Evolutionary conservation across 2,888 invertebrate genomes (phyloP).

Genomic region (Pediacus dermestoides): DNA sequence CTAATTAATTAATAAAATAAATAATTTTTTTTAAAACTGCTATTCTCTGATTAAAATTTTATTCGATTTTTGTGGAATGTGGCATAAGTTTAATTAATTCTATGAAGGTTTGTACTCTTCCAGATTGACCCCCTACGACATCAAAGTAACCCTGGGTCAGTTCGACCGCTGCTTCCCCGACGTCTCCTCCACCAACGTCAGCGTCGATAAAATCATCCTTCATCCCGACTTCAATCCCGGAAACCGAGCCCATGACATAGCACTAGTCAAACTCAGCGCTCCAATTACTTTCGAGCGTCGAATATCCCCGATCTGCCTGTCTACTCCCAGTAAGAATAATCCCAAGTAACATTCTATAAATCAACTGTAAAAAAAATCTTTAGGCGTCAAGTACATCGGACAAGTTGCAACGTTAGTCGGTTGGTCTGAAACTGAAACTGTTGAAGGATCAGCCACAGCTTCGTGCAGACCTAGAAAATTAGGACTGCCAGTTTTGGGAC

Average conservation of each 20-base stretch:
- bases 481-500: constrained; percentile 53
- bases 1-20: not conserved
- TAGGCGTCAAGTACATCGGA: constrained; percentile 50
- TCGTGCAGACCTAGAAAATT: constrained; percentile 54
- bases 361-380: constrained; percentile 23
- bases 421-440: constrained; percentile 44
- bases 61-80: too few species aligned
- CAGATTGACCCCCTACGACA: constrained; percentile 47
- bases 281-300: constrained; percentile 52
- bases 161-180: constrained; percentile 55
- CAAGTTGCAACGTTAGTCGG: constrained; percentile 53
- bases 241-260: constrained; percentile 57
- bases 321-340: constrained; percentile 52
- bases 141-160: constrained; percentile 56
- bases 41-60: constrained; percentile 3
- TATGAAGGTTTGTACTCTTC: too few species aligned
- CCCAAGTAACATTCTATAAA: not conserved
- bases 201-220: constrained; percentile 52
- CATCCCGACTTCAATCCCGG: constrained; percentile 56
- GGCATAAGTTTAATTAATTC: too few species aligned
- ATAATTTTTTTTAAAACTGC: constrained; percentile 2
- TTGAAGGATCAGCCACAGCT: not conserved
- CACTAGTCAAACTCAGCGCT: constrained; percentile 55
- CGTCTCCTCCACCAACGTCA: constrained; percentile 51
- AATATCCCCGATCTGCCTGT: constrained; percentile 59